Evolutionary conservation across 92 coral and sea anemone genomes (phyloP).

Genomic region (Parazoanthus darwini): DNA sequence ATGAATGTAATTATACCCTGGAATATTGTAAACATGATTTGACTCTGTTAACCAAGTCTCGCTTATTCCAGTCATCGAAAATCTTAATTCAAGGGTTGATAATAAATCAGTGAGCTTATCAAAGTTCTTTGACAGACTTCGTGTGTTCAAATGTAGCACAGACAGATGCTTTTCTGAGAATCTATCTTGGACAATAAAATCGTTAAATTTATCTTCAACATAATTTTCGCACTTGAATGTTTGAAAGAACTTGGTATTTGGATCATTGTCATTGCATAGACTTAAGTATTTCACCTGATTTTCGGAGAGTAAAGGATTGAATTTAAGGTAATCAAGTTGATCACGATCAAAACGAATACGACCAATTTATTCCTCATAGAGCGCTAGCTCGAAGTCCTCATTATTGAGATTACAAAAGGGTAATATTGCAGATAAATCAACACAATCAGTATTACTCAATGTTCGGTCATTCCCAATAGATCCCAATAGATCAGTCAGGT

Average conservation of each 20-base stretch:
- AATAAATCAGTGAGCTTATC: constrained; percentile 19
- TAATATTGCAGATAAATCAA: neutral
- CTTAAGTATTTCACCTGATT: neutral
- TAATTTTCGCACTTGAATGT: neutral
- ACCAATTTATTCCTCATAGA: neutral
- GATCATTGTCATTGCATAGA: constrained; percentile 27
- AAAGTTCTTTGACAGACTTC: constrained; percentile 20
- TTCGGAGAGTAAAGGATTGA: constrained; percentile 46
- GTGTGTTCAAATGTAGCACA: neutral
- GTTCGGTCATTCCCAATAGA: neutral
- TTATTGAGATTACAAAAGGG: constrained; percentile 40
- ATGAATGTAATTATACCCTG: constrained; percentile 49
- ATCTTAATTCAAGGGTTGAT: constrained; percentile 15
- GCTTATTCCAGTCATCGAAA: constrained; percentile 40
- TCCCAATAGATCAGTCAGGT: neutral
- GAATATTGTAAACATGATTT: constrained; percentile 5
- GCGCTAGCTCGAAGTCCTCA: constrained; percentile 30
- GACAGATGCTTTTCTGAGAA: neutral
- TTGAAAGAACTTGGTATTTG: constrained; percentile 25
- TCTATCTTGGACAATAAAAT: no score
- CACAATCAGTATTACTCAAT: neutral
- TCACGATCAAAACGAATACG: neutral
- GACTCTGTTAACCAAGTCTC: neutral
- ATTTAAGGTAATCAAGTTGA: constrained; percentile 30
- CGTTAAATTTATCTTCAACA: no score